Evolutionary conservation across 1,140 invertebrate species (phyloP), one percentile per base, ranked within the genome.

Genomic region (Drosophila burlai): DNA sequence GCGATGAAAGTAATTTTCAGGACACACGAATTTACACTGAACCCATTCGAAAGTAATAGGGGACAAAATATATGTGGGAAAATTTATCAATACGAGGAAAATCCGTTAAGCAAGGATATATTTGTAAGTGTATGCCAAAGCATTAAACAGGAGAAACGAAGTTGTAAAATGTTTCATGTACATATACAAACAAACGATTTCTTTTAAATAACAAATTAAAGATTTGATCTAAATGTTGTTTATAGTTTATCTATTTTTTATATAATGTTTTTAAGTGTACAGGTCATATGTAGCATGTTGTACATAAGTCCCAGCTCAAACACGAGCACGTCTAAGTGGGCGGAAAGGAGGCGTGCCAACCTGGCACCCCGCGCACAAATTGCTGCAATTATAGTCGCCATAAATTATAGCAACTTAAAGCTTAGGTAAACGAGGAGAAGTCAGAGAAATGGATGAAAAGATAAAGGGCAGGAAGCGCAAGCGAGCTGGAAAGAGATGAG

Each of bases 311-410:
- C 38, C 67, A 63, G 66, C 45, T 67, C 77, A 81, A 89, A 89
- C 80, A 82, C 64, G 31, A 62, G 60, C 63, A 72, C 46, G 50
- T 49, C 55, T 46, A 54, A 34, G 46, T 36, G 61, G 43, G 61
- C 8, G 24, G 38, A 29, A 24, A 0, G 43, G 29, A 7, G 66
- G 26, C 8, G 26, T 58, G 52, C 26, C 50, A 55, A 64, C 49
- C 69, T 43, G 65, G 58, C 29, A 49, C 74, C 50, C 66, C 38
- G 26, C 68, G 40, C 69, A 74, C 76, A 90, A 90, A 82, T 85
- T 90, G 85, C 85, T 77, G 85, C 85, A 90, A 90, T 90, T 90
- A 90, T 90, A 85, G 81, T 71, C 85, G 85, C 76, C 76, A 90
- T 90, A 90, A 90, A 90, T 90, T 90, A 90, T 75, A 79, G 80